Percentiles rank a stretch among this genome's conserved stretches.
These are phyloP conservation scores for Dryobotodes eremita DNA, from an alignment of 2,888 invertebrate species.

Conservation along the genomic window DNA sequence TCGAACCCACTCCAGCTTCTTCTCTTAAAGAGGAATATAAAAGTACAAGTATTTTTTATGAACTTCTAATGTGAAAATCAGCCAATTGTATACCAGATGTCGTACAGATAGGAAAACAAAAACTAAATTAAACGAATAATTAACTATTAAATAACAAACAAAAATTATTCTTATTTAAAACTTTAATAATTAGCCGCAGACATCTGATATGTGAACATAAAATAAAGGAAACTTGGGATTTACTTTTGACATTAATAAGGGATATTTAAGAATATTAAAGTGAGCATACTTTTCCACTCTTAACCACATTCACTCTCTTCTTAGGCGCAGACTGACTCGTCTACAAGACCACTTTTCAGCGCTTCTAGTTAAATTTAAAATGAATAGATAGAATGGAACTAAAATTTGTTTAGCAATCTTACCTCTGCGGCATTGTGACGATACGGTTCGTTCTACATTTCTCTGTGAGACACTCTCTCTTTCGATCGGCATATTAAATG, in stretches of 20 bases:
- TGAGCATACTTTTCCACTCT: constrained; percentile 66
- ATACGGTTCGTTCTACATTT: constrained; percentile 91
- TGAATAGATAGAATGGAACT: constrained; percentile 80
- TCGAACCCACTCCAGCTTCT: constrained; percentile 72
- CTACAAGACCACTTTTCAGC: constrained; percentile 61
- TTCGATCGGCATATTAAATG: constrained; percentile 92
- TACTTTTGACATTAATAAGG: constrained; percentile 58
- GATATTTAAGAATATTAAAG: constrained; percentile 61
- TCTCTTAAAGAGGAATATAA: constrained; percentile 1
- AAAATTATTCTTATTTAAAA: constrained; percentile 7
- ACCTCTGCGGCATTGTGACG: constrained; percentile 89
- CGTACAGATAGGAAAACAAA: constrained; percentile 21
- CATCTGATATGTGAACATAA: constrained; percentile 65
- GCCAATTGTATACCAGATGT: constrained; percentile 72
- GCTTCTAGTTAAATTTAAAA: constrained; percentile 58
- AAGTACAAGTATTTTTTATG: background rate
- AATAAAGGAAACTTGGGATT: constrained; percentile 65
- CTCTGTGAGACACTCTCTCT: constrained; percentile 91
- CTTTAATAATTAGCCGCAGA: constrained; percentile 38
- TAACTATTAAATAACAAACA: constrained; percentile 1
- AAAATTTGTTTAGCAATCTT: constrained; percentile 86
- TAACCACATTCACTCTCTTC: constrained; percentile 61
- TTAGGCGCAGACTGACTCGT: constrained; percentile 68
- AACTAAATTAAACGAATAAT: constrained; percentile 11
- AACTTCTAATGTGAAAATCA: constrained; percentile 64